Conservation (phyloP, 2,797 vertebrate genomes). For the Columba guinea region DNA sequence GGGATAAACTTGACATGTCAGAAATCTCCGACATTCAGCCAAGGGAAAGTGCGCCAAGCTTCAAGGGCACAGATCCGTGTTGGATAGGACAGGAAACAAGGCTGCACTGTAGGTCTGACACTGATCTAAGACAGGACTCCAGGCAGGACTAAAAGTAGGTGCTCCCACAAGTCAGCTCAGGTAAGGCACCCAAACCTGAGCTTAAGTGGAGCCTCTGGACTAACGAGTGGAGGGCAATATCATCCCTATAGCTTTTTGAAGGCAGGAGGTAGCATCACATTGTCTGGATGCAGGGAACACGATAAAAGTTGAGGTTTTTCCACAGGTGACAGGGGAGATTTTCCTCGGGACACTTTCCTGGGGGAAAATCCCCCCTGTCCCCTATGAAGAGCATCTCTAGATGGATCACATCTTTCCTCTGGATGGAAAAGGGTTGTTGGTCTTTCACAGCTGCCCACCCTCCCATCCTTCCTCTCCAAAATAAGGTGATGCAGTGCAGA, state of each 20-base stretch:
- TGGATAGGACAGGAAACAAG: background rate
- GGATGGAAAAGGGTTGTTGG: background rate
- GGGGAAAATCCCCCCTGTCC: background rate
- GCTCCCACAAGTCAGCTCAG: background rate
- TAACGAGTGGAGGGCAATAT: background rate
- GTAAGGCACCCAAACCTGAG: background rate
- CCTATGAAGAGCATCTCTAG: background rate
- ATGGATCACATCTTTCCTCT: background rate
- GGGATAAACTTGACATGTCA: background rate
- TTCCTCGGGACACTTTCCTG: no score
- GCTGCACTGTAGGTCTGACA: background rate
- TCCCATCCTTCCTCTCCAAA: background rate
- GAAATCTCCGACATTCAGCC: accelerated
- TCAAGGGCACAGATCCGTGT: background rate
- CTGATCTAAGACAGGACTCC: background rate
- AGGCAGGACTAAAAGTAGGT: background rate
- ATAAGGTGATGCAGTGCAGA: no score
- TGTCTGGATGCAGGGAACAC: background rate
- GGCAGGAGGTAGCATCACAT: background rate
- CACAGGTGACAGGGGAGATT: background rate
- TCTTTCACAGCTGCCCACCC: background rate
- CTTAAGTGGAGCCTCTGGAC: background rate
- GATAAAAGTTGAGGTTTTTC: background rate
- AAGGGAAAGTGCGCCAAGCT: background rate
- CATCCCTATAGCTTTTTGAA: background rate